Percentiles rank a stretch among this genome's conserved stretches.
phyloP scores from a whole-genome alignment of 2,797 vertebrate species.

The Amblyraja radiata region DNA sequence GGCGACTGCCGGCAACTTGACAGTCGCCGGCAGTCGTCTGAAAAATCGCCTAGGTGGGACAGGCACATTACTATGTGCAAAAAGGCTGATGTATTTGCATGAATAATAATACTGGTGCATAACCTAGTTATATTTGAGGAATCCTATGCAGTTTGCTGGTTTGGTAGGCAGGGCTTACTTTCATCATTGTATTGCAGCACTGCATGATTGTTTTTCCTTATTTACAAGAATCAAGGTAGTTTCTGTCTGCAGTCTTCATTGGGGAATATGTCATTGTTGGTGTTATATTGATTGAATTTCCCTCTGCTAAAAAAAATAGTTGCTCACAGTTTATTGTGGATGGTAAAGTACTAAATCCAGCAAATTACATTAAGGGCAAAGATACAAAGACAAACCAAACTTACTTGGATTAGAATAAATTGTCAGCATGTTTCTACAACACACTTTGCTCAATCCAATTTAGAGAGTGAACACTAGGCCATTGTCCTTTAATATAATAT shows the following conservation, averaged over 20 bases:
- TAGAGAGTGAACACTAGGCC: neutral
- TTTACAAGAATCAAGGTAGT: neutral
- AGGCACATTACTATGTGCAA: neutral
- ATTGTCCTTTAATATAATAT: neutral
- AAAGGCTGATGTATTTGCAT: neutral
- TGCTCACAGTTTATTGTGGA: neutral
- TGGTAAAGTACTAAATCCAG: neutral
- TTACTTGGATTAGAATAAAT: neutral
- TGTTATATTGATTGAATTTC: neutral
- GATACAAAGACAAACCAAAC: neutral
- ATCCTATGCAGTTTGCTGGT: neutral
- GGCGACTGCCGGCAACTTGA: no score
- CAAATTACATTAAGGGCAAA: slow-evolving; percentile 16
- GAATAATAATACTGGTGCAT: neutral
- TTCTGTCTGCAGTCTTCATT: neutral
- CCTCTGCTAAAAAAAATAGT: neutral
- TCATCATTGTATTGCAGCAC: neutral
- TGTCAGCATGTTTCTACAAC: neutral
- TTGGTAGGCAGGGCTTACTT: neutral
- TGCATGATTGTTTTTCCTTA: neutral
- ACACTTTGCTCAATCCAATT: neutral
- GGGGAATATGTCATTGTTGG: neutral
- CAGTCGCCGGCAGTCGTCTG: no score
- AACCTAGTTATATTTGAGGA: neutral
- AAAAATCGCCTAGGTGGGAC: no score